A percentile compares a stretch with the other conserved stretches of the same genome.
Evolutionary conservation across 2,888 invertebrate species (phyloP).

Genomic region (Thelaira solivaga): DNA sequence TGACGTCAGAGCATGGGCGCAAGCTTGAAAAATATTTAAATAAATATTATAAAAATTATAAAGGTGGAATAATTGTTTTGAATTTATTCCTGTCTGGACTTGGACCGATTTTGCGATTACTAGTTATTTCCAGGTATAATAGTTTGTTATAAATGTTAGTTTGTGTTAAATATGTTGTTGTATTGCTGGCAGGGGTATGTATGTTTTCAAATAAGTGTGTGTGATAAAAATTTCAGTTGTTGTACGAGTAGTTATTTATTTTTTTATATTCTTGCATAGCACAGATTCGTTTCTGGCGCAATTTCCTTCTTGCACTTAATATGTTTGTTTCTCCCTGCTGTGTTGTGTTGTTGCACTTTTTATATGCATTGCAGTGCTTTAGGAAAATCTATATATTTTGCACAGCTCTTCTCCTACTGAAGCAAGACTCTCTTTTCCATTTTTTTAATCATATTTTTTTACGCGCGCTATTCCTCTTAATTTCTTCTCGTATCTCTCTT

Average conservation of each 20-base stretch:
- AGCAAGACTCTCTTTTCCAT: slow-evolving; percentile 37
- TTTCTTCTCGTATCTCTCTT: slow-evolving; percentile 13
- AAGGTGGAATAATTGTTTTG: too few species aligned
- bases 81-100: too few species aligned
- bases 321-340: slow-evolving; percentile 25
- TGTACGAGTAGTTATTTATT: too few species aligned
- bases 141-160: too few species aligned
- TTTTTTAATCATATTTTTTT: slow-evolving; percentile 41
- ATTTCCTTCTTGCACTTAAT: slow-evolving; percentile 39
- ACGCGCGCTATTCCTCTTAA: slow-evolving; percentile 49
- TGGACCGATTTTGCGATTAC: too few species aligned
- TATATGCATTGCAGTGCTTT: slow-evolving; percentile 2
- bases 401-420: slow-evolving; percentile 31
- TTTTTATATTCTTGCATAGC: slow-evolving; percentile 4
- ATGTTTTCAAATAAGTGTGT: too few species aligned
- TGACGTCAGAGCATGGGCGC: too few species aligned
- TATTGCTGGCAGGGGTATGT: too few species aligned
- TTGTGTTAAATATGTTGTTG: too few species aligned
- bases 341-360: slow-evolving; percentile 44
- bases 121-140: too few species aligned
- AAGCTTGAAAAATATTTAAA: too few species aligned
- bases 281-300: slow-evolving; percentile 54
- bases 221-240: not conserved
- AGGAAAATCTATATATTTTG: slow-evolving; percentile 7
- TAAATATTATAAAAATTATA: too few species aligned